phyloP scores from a whole-genome alignment of 1,140 invertebrate species.

The Theocolax elegans region DNA sequence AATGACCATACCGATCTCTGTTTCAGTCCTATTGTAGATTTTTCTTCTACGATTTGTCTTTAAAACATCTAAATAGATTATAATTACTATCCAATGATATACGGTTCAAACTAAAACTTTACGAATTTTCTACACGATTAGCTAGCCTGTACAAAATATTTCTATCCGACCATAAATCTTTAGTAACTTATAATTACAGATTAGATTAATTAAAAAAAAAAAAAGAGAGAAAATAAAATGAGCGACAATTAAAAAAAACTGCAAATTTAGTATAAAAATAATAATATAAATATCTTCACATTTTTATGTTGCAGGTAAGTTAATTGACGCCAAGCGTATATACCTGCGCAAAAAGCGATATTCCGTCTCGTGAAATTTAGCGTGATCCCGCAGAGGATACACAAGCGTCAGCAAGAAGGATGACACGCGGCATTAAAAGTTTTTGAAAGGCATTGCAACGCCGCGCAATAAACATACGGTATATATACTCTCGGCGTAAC shows the following conservation, averaged over 20 bases:
- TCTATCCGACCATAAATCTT: not conserved
- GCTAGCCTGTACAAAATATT: too few relatives aligned
- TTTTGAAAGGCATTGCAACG: not conserved
- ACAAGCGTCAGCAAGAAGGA: too few relatives aligned
- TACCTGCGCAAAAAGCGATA: not conserved
- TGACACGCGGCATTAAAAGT: slow-evolving; percentile 22
- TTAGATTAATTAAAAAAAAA: too few relatives aligned
- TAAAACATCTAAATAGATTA: slow-evolving; percentile 12
- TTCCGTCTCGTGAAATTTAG: slow-evolving; percentile 6
- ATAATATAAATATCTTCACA: not conserved
- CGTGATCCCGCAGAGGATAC: not conserved
- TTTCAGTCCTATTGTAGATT: slow-evolving; percentile 2
- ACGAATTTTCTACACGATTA: too few relatives aligned
- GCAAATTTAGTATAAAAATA: too few relatives aligned
- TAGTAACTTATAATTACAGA: not conserved
- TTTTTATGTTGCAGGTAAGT: slow-evolving; percentile 14
- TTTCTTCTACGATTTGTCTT: slow-evolving; percentile 8
- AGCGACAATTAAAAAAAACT: slow-evolving; percentile 23
- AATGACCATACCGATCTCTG: not conserved
- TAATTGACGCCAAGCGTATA: not conserved
- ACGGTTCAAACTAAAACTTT: not conserved
- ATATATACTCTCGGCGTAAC: slow-evolving; percentile 21
- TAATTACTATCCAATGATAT: slow-evolving; percentile 4
- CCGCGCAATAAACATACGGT: slow-evolving; percentile 42
- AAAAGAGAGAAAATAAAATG: too few relatives aligned